Evolutionary conservation across 2,888 invertebrate genomes (phyloP).

Genomic region (Xanthia icteritia): DNA sequence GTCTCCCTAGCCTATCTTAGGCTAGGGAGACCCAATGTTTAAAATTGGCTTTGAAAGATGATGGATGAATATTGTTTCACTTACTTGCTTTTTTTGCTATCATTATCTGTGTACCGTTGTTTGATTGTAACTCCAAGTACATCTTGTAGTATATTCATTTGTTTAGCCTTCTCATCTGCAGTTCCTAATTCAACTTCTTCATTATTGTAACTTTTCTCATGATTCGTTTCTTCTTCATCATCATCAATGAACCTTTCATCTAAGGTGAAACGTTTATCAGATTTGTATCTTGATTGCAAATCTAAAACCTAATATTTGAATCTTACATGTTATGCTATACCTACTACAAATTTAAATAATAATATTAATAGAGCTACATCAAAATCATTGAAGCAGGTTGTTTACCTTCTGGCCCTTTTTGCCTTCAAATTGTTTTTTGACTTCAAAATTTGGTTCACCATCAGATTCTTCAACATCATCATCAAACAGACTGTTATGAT

Average conservation of each 20-base stretch:
- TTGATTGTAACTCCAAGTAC: conserved; percentile 88
- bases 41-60: neutral
- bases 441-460: conserved; percentile 90
- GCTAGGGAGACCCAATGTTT: neutral
- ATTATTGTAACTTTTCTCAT: conserved; percentile 67
- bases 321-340: conserved; percentile 44
- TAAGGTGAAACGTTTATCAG: conserved; percentile 94
- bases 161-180: conserved; percentile 88
- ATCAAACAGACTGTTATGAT: conserved; percentile 84
- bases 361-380: conserved; percentile 11
- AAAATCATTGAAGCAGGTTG: neutral
- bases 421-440: conserved; percentile 92
- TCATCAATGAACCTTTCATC: conserved; percentile 93
- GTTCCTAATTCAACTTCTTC: conserved; percentile 63
- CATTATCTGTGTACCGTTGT: conserved; percentile 66
- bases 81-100: conserved; percentile 79
- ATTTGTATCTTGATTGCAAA: conserved; percentile 93
- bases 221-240: conserved; percentile 80
- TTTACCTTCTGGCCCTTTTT: conserved; percentile 91
- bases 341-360: conserved; percentile 23
- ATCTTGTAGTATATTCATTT: conserved; percentile 89
- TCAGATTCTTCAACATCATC: conserved; percentile 88
- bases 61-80: conserved; percentile 10
- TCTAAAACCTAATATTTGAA: conserved; percentile 90
- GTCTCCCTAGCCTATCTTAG: too few relatives aligned